A percentile compares a stretch with the other conserved stretches of the same genome.
Conservation (phyloP, 2,888 invertebrate species). For the Abrostola triplasia region DNA sequence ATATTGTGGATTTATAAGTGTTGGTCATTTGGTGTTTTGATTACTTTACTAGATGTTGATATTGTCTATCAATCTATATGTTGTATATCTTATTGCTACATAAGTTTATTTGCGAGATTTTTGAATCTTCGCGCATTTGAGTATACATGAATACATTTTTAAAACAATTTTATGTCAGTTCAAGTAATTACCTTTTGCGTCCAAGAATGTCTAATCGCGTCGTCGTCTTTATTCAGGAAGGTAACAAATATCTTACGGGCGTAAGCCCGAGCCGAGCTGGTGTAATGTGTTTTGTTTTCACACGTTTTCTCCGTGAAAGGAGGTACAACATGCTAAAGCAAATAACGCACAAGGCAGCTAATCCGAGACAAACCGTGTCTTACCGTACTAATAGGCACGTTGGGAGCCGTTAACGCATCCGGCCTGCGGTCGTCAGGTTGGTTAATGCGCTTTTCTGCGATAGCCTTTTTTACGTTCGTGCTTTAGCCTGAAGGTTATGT, state of each 20-base stretch:
- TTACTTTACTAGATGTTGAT: background rate
- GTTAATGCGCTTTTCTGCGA: constrained; percentile 1
- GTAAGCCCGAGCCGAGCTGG: background rate
- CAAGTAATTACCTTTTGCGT: too few species aligned
- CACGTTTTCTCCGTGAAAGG: constrained; percentile 4
- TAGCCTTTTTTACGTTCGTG: background rate
- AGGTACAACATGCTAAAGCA: constrained; percentile 1
- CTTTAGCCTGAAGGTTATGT: background rate
- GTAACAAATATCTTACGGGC: background rate
- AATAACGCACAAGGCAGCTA: constrained; percentile 2
- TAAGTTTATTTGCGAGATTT: too few species aligned
- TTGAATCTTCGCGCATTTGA: too few species aligned
- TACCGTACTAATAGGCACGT: constrained; percentile 6
- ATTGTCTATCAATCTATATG: too few species aligned
- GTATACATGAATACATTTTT: too few species aligned
- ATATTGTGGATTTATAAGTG: constrained; percentile 3
- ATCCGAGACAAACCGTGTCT: constrained; percentile 4
- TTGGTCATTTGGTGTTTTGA: background rate
- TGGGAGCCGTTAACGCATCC: constrained; percentile 5
- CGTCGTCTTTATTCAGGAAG: constrained; percentile 2
- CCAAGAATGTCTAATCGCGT: background rate
- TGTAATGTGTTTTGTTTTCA: constrained; percentile 6
- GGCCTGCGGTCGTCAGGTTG: background rate
- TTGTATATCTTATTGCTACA: too few species aligned
- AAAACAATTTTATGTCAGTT: too few species aligned